Evolutionary conservation across 2,888 invertebrate genomes (phyloP), one percentile per base, ranked within the genome.

Genomic region (Epirrita christyi): DNA sequence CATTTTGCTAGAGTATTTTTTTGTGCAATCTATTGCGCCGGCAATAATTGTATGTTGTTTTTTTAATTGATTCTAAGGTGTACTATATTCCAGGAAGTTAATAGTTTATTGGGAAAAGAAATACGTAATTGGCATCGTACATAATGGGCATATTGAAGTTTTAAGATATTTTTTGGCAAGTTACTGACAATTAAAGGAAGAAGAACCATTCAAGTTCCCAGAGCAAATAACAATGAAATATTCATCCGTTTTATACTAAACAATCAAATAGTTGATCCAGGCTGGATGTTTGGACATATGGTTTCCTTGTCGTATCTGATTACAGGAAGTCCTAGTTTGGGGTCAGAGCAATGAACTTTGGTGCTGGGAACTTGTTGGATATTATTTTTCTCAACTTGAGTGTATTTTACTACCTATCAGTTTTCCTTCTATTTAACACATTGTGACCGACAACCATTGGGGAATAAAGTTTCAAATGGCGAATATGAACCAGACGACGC

Each of bases 1-100:
- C 78, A 54, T 69, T 70, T 70, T 67, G 60, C 58, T 41, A 44
- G 14, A 27, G 28, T n/a, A 48, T 29, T 6, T 43, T 49, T 48
- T 48, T 13, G 21, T 21, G 4, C 21, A 21, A 32, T 13, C 27
- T n/a, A 15, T 8, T 28, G 8, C 8, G 32, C 2, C 32, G 6
- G 8, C 7, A 32, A 32, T 3, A 21, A 21, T 21, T 21, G 21
- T 21, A 4, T 21, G 21, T 2, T 21, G 4, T 3, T 21, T 21
- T 21, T 21, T 2, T 21, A 3, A 3, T 21, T 21, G 21, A 21
- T 4, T 21, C 4, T 21, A n/a, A n/a, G n/a, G n/a, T n/a, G n/a
- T n/a, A n/a, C n/a, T n/a, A n/a, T n/a, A n/a, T n/a, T n/a, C n/a
- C n/a, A n/a, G n/a, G n/a, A n/a, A n/a, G n/a, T n/a, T n/a, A n/a